Evolutionary conservation across 2,888 invertebrate genomes (phyloP).

Genomic region (Ashinkailepas kermadecensis): DNA sequence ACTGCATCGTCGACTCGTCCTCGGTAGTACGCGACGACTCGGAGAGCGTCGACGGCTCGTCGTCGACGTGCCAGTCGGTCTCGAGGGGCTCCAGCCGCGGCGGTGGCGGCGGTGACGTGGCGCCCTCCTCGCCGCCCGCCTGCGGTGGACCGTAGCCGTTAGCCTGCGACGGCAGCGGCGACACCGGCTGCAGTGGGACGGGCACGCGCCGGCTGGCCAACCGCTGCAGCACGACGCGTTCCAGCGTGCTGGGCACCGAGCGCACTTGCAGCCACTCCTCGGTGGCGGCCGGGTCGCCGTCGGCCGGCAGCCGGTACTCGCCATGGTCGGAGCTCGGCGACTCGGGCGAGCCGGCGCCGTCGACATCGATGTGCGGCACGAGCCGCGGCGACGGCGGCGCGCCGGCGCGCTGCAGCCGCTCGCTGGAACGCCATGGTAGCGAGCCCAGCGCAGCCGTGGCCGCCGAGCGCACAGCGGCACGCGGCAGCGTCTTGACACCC

Average conservation of each 20-base stretch:
- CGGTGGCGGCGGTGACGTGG: not conserved
- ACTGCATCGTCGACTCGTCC: conserved; percentile 14
- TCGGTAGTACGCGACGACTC: not conserved
- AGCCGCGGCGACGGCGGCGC: not conserved
- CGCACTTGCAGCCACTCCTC: conserved; percentile 17
- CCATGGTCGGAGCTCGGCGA: conserved; percentile 5
- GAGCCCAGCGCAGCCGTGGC: not conserved
- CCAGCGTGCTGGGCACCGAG: conserved; percentile 9
- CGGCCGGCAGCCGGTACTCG: conserved; percentile 1
- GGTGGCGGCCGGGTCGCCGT: not conserved
- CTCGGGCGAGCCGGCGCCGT: not conserved
- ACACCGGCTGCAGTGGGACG: not conserved
- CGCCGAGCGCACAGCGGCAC: not conserved
- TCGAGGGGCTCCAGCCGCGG: not conserved
- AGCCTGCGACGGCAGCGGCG: not conserved
- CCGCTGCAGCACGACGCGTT: conserved; percentile 6
- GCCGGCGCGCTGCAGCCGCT: not conserved
- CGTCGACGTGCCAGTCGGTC: not conserved
- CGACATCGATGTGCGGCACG: not conserved
- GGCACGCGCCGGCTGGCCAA: not conserved
- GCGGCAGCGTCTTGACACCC: conserved; percentile 15
- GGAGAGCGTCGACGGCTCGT: not conserved
- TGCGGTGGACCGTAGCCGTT: too few species aligned
- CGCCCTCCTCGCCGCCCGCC: not conserved
- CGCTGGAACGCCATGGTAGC: not conserved